These are phyloP conservation scores for Macropodus opercularis DNA, from an alignment of 2,797 vertebrate species.

Conservation along the genomic window DNA sequence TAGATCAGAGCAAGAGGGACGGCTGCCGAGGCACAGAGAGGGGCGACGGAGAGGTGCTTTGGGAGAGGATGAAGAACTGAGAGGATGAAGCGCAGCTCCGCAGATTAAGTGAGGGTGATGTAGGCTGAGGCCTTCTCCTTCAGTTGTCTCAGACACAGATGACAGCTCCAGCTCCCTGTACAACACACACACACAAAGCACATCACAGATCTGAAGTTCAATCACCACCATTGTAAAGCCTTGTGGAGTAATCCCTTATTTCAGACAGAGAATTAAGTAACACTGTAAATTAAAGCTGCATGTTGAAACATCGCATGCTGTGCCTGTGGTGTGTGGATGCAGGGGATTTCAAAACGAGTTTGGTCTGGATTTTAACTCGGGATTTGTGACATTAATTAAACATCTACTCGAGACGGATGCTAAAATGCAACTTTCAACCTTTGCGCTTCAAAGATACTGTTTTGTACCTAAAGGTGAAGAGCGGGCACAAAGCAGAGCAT, in stretches of 20 bases:
- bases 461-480: conserved; percentile 22
- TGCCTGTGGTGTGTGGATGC: conserved; percentile 40
- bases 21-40: conserved; percentile 49
- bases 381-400: conserved; percentile 72
- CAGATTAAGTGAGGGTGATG: conserved; percentile 92
- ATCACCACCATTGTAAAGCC: conserved; percentile 67
- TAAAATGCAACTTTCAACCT: conserved; percentile 34
- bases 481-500: neutral
- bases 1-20: conserved; percentile 18
- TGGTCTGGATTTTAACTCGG: conserved; percentile 41
- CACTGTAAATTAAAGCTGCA: conserved; percentile 71
- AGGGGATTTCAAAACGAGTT: conserved; percentile 64
- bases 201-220: conserved; percentile 62
- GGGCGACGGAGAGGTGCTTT: conserved; percentile 38
- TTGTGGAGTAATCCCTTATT: conserved; percentile 66
- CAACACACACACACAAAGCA: conserved; percentile 39
- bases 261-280: conserved; percentile 63
- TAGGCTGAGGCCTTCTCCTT: conserved; percentile 96
- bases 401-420: conserved; percentile 45
- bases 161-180: conserved; percentile 94
- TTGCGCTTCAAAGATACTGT: conserved; percentile 17
- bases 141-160: conserved; percentile 93
- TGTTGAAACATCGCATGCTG: conserved; percentile 65
- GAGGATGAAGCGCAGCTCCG: conserved; percentile 49
- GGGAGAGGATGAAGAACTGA: conserved; percentile 63